A percentile compares a stretch with the other conserved stretches of the same genome.
phyloP scores from a whole-genome alignment of 2,888 invertebrate species.

The Tolmerus cingulatus region DNA sequence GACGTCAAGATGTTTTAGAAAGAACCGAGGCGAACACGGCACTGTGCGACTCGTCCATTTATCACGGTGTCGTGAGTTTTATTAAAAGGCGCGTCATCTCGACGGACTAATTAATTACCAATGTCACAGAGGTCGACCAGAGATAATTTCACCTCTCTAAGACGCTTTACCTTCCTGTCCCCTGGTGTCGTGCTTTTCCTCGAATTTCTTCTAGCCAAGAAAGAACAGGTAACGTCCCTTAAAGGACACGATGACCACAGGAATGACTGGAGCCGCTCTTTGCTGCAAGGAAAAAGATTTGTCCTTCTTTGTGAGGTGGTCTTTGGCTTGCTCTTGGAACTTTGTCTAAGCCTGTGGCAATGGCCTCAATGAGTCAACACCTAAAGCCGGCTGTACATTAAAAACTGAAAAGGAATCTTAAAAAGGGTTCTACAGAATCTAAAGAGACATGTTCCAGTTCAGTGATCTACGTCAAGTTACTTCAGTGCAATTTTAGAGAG shows the following conservation, averaged over 20 bases:
- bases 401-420: background rate
- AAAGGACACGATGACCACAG: background rate
- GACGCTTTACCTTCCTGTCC: background rate
- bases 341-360: background rate
- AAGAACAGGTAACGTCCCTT: background rate
- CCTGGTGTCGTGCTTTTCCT: background rate
- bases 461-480: no score
- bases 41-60: background rate
- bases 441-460: background rate
- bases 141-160: background rate
- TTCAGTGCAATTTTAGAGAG: no score
- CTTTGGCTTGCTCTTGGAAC: background rate
- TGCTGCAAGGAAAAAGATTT: background rate
- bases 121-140: background rate
- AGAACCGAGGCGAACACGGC: background rate
- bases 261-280: background rate
- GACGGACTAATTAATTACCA: background rate
- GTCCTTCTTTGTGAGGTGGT: background rate
- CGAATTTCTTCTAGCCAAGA: background rate
- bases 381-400: background rate
- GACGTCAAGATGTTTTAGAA: background rate
- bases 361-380: background rate
- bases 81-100: slow-evolving; percentile 5
- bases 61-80: background rate
- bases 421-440: background rate